Conservation (phyloP, 2,888 invertebrate species). For the Enchytraeus crypticus region DNA sequence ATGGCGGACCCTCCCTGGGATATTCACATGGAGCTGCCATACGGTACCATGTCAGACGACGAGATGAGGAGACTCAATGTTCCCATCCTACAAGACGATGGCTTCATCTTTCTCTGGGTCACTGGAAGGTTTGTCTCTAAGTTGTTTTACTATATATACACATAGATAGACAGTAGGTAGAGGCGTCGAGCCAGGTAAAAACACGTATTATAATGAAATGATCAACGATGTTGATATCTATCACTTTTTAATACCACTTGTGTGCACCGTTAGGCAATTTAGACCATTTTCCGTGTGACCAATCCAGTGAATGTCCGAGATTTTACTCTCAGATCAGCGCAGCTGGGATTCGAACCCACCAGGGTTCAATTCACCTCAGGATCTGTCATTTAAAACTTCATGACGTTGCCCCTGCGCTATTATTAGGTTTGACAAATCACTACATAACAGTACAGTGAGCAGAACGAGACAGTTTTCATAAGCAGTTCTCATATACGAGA, state of each 20-base stretch:
- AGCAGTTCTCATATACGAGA: not conserved
- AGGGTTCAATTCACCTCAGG: no score
- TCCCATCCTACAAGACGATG: slow-evolving; percentile 87
- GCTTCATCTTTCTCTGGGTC: slow-evolving; percentile 70
- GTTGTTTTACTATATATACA: slow-evolving; percentile 93
- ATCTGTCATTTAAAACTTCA: no score
- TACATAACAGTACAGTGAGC: slow-evolving; percentile 51
- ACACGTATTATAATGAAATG: no score
- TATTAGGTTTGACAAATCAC: slow-evolving; percentile 79
- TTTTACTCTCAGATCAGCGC: no score
- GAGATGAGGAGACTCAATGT: slow-evolving; percentile 93
- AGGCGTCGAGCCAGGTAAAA: no score
- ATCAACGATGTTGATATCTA: no score
- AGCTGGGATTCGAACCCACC: no score
- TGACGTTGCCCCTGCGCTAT: no score
- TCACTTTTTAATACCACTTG: no score
- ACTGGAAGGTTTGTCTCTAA: slow-evolving; percentile 41
- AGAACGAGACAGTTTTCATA: not conserved
- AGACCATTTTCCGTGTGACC: no score
- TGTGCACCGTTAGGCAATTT: no score
- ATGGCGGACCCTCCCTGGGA: slow-evolving; percentile 99
- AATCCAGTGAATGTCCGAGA: no score
- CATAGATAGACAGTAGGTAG: slow-evolving; percentile 84
- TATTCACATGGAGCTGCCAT: slow-evolving; percentile 97
- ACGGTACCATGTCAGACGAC: slow-evolving; percentile 96